These are phyloP conservation scores for Hyppa rectilinea DNA, from an alignment of 2,888 invertebrate species.

Conservation along the genomic window DNA sequence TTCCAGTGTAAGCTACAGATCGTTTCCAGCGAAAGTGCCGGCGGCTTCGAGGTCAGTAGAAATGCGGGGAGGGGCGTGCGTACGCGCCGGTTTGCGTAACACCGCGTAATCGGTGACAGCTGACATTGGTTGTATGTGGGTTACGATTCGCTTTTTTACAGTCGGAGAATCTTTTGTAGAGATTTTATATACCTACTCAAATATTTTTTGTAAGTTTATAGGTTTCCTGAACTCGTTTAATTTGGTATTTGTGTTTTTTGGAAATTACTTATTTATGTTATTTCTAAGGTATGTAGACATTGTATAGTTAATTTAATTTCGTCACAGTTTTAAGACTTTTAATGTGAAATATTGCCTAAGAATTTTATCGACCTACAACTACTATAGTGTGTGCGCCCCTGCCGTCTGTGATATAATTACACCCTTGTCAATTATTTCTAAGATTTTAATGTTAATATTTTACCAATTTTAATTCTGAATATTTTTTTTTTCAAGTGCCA, in stretches of 20 bases:
- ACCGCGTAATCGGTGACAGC: constrained; percentile 70
- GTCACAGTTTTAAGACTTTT: too few relatives aligned
- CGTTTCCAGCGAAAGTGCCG: constrained; percentile 71
- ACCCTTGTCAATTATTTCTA: too few relatives aligned
- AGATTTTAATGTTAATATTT: too few relatives aligned
- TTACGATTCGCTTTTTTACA: constrained; percentile 59
- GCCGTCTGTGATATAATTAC: too few relatives aligned
- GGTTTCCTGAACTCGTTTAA: constrained; percentile 7
- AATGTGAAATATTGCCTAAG: too few relatives aligned
- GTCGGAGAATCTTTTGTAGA: constrained; percentile 36
- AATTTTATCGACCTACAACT: too few relatives aligned
- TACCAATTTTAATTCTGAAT: too few relatives aligned
- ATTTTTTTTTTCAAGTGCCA: too few relatives aligned
- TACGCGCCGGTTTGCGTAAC: constrained; percentile 77
- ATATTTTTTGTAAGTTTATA: neutral
- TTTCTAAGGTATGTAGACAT: too few relatives aligned
- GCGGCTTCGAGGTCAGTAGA: constrained; percentile 71
- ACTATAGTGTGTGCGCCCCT: too few relatives aligned
- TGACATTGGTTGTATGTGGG: constrained; percentile 75
- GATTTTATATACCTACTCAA: neutral
- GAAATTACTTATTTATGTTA: too few relatives aligned
- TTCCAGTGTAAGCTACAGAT: constrained; percentile 42
- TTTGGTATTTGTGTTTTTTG: neutral
- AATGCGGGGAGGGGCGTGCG: constrained; percentile 67
- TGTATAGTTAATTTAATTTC: too few relatives aligned